Evolutionary conservation across 2,797 vertebrate genomes (phyloP).

Genomic region (Molossus molossus): DNA sequence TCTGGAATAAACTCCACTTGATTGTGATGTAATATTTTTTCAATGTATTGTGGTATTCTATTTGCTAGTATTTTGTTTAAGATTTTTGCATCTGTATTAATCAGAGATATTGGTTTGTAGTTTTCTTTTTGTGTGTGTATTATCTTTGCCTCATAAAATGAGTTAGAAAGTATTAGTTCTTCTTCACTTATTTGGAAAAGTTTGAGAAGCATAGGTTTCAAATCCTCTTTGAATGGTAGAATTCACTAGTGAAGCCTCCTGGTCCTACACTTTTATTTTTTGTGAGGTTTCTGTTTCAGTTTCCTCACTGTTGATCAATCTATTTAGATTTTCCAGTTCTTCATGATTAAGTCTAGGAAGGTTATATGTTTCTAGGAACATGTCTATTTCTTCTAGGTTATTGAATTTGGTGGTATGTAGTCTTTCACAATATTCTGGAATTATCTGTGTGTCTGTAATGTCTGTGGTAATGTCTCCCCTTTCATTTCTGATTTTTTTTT

Average conservation of each 20-base stretch:
- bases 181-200: background rate
- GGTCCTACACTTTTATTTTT: background rate
- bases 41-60: background rate
- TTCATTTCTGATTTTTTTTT: background rate
- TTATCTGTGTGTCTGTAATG: background rate
- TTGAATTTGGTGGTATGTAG: background rate
- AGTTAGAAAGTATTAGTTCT: background rate
- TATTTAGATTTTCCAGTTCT: too few relatives aligned
- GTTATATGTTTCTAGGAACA: background rate
- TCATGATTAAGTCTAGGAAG: too few relatives aligned
- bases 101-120: background rate
- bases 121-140: background rate
- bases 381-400: background rate
- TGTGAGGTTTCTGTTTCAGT: background rate
- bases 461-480: background rate
- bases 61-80: background rate
- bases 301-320: background rate
- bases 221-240: background rate
- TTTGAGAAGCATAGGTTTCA: background rate
- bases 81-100: background rate
- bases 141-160: background rate
- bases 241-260: background rate
- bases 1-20: background rate
- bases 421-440: background rate
- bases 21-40: background rate